Percentiles rank a stretch among this genome's conserved stretches.
Evolutionary conservation across 2,113 vertebrate genomes (phyloP).

Genomic region (Tachuris rubrigastra): DNA sequence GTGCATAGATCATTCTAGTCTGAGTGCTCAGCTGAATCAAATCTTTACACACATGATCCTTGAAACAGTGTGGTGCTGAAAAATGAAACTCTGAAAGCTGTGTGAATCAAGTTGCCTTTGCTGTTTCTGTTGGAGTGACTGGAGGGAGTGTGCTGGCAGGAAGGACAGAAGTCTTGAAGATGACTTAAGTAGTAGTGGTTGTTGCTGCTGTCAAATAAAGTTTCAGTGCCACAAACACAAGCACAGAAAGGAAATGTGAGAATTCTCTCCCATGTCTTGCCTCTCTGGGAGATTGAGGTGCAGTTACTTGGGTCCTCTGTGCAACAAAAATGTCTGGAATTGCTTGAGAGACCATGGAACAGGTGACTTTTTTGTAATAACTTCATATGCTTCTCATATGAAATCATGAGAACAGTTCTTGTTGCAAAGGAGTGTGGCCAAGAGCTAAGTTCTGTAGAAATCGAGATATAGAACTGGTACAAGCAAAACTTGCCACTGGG

Average conservation of each 20-base stretch:
- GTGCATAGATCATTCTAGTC: neutral
- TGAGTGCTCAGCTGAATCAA: neutral
- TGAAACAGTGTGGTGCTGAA: neutral
- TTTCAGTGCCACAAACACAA: neutral
- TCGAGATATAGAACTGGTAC: neutral
- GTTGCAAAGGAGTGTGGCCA: neutral
- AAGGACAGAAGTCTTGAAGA: neutral
- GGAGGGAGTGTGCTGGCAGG: neutral
- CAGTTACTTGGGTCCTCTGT: neutral
- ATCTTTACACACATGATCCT: neutral
- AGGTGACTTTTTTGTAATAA: neutral
- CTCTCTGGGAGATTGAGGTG: neutral
- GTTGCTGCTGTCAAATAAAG: neutral
- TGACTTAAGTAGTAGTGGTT: neutral
- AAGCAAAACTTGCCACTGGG: neutral
- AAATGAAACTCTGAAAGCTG: neutral
- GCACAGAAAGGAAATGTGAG: neutral
- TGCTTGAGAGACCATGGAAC: neutral
- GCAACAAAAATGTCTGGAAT: neutral
- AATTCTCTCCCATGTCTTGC: neutral
- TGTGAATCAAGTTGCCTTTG: neutral
- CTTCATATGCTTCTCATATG: neutral
- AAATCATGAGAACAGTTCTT: neutral
- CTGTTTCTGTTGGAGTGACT: fast-evolving
- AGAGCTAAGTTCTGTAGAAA: neutral